Evolutionary conservation across 2,888 invertebrate genomes (phyloP).

Genomic region (Melanargia galathea): DNA sequence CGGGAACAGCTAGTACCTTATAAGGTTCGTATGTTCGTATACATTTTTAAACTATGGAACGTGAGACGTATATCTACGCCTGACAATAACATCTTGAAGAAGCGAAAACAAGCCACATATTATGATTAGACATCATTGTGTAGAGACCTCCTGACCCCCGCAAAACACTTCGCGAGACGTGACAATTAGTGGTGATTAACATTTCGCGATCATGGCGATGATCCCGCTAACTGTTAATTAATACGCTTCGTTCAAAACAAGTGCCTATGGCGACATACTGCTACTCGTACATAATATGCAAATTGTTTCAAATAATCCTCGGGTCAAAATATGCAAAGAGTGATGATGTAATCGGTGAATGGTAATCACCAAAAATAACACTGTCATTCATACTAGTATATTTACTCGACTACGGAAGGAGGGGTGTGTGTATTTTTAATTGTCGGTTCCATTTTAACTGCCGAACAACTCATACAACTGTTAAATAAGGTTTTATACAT

Average conservation of each 20-base stretch:
- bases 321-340: conserved; percentile 15
- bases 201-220: conserved; percentile 50
- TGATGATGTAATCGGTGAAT: conserved; percentile 12
- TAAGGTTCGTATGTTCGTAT: background rate
- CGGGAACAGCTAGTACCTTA: too few species aligned
- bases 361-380: background rate
- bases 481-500: too few species aligned
- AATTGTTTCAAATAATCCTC: conserved; percentile 3
- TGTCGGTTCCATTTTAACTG: too few species aligned
- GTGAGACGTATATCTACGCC: too few species aligned
- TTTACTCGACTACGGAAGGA: too few species aligned
- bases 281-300: too few species aligned
- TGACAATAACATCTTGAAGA: conserved; percentile 5
- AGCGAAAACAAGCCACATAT: conserved; percentile 6
- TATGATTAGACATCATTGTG: conserved; percentile 1
- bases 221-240: conserved; percentile 57
- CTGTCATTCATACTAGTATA: background rate
- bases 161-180: conserved; percentile 21
- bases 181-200: conserved; percentile 49
- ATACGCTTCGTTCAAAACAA: conserved; percentile 49
- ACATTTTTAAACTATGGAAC: background rate
- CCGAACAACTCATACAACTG: too few species aligned
- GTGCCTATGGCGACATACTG: conserved; percentile 6
- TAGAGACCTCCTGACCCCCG: conserved; percentile 18
- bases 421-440: too few species aligned